These are phyloP conservation scores for Blera fallax DNA, from an alignment of 2,888 invertebrate species.

Conservation along the genomic window DNA sequence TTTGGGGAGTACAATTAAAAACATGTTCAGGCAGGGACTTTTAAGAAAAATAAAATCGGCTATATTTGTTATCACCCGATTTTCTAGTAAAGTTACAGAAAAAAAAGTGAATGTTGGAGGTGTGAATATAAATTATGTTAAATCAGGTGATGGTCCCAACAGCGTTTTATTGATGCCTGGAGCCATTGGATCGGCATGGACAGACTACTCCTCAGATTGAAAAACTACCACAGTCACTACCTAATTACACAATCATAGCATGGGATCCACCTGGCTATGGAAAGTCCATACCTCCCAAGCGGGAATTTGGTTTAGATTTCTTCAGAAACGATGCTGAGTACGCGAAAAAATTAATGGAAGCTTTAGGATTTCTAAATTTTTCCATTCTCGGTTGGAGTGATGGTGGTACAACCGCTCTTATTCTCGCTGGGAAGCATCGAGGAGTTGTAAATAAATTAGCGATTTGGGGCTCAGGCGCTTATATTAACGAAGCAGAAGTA, in stretches of 20 bases:
- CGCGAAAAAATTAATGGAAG: slow-evolving; percentile 88
- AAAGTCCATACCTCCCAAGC: slow-evolving; percentile 89
- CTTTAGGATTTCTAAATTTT: slow-evolving; percentile 86
- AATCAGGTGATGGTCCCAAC: slow-evolving; percentile 82
- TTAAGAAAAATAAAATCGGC: slow-evolving; percentile 18
- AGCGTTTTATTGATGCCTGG: slow-evolving; percentile 89
- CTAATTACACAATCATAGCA: slow-evolving; percentile 81
- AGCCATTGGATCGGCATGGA: slow-evolving; percentile 90
- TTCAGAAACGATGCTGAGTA: slow-evolving; percentile 88
- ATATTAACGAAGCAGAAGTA: slow-evolving; percentile 87
- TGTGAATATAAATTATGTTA: slow-evolving; percentile 85
- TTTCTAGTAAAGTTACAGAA: slow-evolving; percentile 80
- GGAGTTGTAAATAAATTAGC: slow-evolving; percentile 87
- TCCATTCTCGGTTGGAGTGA: slow-evolving; percentile 95
- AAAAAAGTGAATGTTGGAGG: slow-evolving; percentile 85
- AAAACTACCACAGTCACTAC: slow-evolving; percentile 81
- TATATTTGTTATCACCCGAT: not conserved
- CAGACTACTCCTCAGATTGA: slow-evolving; percentile 90
- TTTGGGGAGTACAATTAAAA: not conserved
- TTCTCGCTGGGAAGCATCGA: slow-evolving; percentile 89
- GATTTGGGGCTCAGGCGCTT: slow-evolving; percentile 90
- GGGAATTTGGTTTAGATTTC: slow-evolving; percentile 88
- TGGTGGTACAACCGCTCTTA: slow-evolving; percentile 90
- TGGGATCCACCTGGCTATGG: slow-evolving; percentile 96
- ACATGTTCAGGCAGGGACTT: slow-evolving; percentile 35